These are phyloP conservation scores for Syrista parreyssii DNA, from an alignment of 2,888 invertebrate species.

Conservation along the genomic window DNA sequence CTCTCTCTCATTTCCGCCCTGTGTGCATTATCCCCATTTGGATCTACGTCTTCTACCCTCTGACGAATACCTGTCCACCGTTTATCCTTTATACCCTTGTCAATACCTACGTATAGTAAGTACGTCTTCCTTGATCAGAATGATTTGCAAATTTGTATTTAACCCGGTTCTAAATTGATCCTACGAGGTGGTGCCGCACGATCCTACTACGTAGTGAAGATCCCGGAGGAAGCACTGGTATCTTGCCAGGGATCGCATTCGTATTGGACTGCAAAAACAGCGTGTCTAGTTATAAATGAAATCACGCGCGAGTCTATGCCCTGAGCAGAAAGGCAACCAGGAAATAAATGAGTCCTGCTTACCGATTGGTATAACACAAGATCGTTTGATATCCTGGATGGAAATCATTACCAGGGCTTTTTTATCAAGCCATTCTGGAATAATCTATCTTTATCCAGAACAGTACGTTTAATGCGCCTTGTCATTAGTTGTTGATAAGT, in stretches of 20 bases:
- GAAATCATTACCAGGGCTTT: not conserved
- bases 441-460: not conserved
- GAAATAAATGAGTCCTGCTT: not conserved
- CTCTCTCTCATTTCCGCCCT: slow-evolving; percentile 43
- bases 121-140: not conserved
- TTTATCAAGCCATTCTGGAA: not conserved
- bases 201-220: not conserved
- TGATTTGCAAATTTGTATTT: not conserved
- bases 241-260: not conserved
- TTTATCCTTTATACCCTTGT: not conserved
- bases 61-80: not conserved
- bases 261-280: not conserved
- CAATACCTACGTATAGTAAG: not conserved
- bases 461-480: not conserved
- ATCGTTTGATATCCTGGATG: not conserved
- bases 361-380: not conserved
- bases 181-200: not conserved
- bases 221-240: not conserved
- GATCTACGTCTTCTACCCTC: slow-evolving; percentile 1
- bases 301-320: not conserved
- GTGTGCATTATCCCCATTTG: slow-evolving; percentile 35
- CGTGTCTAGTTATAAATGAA: not conserved
- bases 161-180: not conserved
- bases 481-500: not conserved
- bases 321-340: not conserved